Conservation (phyloP, 2,888 invertebrate species). For the Ellobium chinense region DNA sequence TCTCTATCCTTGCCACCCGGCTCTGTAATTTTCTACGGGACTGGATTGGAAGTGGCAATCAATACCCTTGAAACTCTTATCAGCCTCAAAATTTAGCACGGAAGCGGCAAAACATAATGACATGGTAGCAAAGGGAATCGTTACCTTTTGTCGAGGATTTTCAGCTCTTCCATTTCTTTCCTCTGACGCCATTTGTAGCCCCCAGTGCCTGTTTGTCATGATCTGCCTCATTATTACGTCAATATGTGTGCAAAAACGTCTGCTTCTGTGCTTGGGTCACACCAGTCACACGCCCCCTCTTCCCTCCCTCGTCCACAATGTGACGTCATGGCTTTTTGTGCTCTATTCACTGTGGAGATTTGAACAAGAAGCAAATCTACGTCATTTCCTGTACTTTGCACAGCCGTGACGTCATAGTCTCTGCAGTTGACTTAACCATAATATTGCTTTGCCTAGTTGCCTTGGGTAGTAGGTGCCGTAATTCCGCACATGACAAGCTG, state of each 20-base stretch:
- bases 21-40: not conserved
- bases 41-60: not conserved
- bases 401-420: conserved; percentile 40
- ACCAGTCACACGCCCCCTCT: conserved; percentile 37
- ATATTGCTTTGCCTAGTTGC: not conserved
- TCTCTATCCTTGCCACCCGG: not conserved
- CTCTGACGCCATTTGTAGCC: not conserved
- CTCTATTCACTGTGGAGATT: not conserved
- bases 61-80: not conserved
- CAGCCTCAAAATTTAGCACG: not conserved
- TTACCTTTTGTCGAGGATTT: not conserved
- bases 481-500: not conserved
- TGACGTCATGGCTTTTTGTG: conserved; percentile 47
- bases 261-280: conserved; percentile 51
- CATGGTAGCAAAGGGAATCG: not conserved
- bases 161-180: not conserved
- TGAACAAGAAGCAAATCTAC: not conserved
- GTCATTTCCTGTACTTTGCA: not conserved
- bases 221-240: not conserved
- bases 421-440: not conserved
- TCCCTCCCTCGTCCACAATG: conserved; percentile 43
- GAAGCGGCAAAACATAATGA: not conserved
- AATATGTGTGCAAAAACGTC: not conserved
- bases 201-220: conserved; percentile 3
- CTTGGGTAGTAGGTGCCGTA: not conserved